Base-by-base conservation (phyloP, 2,888 invertebrate genomes). In the Oscheius onirici region DNA sequence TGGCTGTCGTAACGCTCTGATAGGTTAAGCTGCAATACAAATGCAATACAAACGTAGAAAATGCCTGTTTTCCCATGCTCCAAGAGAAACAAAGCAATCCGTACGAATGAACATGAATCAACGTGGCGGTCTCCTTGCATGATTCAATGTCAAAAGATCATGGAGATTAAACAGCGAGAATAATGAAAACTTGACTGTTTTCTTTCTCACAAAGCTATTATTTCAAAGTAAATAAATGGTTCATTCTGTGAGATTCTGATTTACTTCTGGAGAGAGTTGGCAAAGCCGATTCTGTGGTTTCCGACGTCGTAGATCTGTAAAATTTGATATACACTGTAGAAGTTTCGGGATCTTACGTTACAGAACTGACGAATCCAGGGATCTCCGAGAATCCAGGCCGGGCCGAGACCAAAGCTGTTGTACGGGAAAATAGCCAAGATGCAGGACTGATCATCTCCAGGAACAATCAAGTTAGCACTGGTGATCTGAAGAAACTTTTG, bases 281-380 rank as follows among this genome's bases (percentile, higher is more conserved):
- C 78, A 49, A 81, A 81, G 69, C 81, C 81, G 46, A 81, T 77
- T n/a, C 77, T 72, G 63, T 79, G 75, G 24, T 72, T 57, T 63
- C 75, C 76, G 34, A 78, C 74, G 57, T 81, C 81, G 68, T 78
- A 79, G 60, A 78, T 74, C 76, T 79, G 70, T 58, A 73, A 52
- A 10, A 15, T 26, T 24, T 22, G 63, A 49, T 60, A 2, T 26
- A 22, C 15, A 52, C 2, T 15, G 34, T 6, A 17, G 13, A n/a
- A n/a, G n/a, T n/a, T n/a, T n/a, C n/a, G n/a, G n/a, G n/a, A n/a
- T n/a, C 76, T 70, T 13, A 77, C 77, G 69, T 78, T 78, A 66
- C 80, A 80, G 67, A 75, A 78, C 66, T 78, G 78, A 52, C 80
- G 73, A 49, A 80, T 78, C 74, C 77, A 80, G 69, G 80, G 80